Base-by-base conservation (phyloP, 2,888 invertebrate species). In the Serripes groenlandicus region DNA sequence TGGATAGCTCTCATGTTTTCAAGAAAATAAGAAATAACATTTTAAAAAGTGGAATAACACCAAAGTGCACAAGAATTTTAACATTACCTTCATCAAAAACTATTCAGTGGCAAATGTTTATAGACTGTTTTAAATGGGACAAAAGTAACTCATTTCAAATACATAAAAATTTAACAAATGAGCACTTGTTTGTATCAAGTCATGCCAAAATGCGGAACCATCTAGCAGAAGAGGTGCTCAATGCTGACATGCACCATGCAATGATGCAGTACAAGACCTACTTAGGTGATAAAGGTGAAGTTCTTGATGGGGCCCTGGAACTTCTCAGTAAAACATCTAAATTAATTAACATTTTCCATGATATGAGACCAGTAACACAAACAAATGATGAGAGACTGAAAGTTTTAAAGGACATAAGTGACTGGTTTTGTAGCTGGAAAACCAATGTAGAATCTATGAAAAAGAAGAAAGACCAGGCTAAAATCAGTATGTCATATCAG, bases 161-260 rank as follows among this genome's bases (percentile, higher is more conserved):
- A 0, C 86, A 88, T 58, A 66, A 78, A 58, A 78, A 71, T 37
- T 68, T 88, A 3, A 76, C 78, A 7, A 78, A 82, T 70, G 83
- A 84, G 26, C 87, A 88, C 37, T 30, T 87, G 5, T 78, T 62
- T 62, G 77, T 70, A 42, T 75, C 35, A 15, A 54, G 34, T 15
- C 78, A 83, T 32, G 56, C 30, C 26, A 85, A 85, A 72, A 87
- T 87, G 85, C 54, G 83, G 4, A 88, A 88, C 49, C 80, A 86
- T 32, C 72, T 88, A 18, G 88, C 84, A 26, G 87, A 88, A 68
- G 80, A 88, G 15, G 84, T 86, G 11, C 52, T 88, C 18, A 60
- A 85, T 34, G 32, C 23, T 0, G 80, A 87, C 49, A 86, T 87
- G 84, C 35, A 85, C 0, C 28, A 84, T 60, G 56, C 85, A 4